A percentile compares a stretch with the other conserved stretches of the same genome.
Conservation (phyloP, 2,113 vertebrate species). For the Oncorhynchus mykiss region DNA sequence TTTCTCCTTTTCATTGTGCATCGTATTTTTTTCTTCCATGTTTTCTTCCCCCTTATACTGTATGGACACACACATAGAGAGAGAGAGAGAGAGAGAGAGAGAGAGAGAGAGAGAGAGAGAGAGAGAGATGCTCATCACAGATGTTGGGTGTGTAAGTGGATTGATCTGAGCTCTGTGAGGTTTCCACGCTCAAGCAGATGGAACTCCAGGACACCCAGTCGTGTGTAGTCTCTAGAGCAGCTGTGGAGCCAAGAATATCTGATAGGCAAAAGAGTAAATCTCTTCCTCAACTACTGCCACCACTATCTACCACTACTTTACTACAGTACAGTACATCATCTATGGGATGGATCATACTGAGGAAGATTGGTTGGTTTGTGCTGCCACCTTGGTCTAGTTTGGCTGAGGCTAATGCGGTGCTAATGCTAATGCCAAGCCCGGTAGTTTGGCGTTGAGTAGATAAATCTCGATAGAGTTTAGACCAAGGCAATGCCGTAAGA, state of each 20-base stretch:
- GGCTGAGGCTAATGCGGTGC: neutral
- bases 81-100: no score
- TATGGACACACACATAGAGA: neutral
- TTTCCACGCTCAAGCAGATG: slow-evolving; percentile 1
- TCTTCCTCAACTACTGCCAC: slow-evolving; percentile 20
- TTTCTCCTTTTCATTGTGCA: neutral
- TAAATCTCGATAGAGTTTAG: no score
- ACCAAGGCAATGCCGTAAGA: no score
- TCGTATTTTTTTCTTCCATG: no score
- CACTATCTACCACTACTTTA: neutral
- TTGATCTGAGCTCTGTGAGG: slow-evolving; percentile 47
- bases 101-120: neutral
- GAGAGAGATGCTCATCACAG: slow-evolving; percentile 22
- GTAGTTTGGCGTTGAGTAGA: no score
- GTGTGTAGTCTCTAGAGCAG: slow-evolving; percentile 41
- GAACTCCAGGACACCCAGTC: neutral
- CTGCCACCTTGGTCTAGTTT: no score
- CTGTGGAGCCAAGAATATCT: slow-evolving; percentile 49
- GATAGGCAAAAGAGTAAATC: neutral
- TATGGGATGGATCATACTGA: no score
- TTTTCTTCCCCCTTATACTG: no score
- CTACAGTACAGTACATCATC: no score
- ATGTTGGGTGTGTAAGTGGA: slow-evolving; percentile 46
- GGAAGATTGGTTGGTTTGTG: no score
- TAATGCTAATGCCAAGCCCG: no score